Evolutionary conservation across 1,140 invertebrate species (phyloP), one percentile per base, ranked within the genome.

Genomic region (Lucilia sericata): DNA sequence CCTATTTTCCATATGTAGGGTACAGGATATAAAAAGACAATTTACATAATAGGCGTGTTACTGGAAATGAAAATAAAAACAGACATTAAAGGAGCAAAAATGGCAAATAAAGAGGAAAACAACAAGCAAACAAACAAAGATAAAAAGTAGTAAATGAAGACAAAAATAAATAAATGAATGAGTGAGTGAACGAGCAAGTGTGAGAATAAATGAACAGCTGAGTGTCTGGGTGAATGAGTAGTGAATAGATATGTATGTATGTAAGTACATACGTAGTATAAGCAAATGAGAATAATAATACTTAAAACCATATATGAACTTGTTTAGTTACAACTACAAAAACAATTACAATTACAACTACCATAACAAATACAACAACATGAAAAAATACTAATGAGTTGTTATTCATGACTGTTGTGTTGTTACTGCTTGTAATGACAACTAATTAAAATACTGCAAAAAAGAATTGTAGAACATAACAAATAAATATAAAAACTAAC

Each of bases 381-480:
- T 4, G n/a, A 14, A 60, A 60, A 60, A 60, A 60, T n/a, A n/a
- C 55, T 60, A 60, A 60, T 60, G 55, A 60, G 55, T 60, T 60
- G 55, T 60, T 60, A 60, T 60, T 60, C 55, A 60, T 60, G 55
- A 60, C 55, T 60, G 55, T 60, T 60, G 55, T 60, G n/a, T 60
- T 60, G 55, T 60, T 60, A 60, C 55, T 60, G 55, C 55, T 17
- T 60, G 55, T 60, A 60, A 60, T 60, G 55, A 60, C 55, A 60
- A 60, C 55, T 60, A 60, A 60, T 60, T 60, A 60, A 60, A 60
- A 42, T 42, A 7, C 25, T 8, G 42, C 13, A n/a, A 60, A 14
- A n/a, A n/a, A 17, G 55, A 60, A 14, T 60, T 17, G n/a, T 14
- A 60, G 17, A 17, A 17, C 55, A n/a, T n/a, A 60, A n/a, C 55